Conservation (phyloP, 1,140 invertebrate genomes). For the Drosophila nigrodunni region DNA sequence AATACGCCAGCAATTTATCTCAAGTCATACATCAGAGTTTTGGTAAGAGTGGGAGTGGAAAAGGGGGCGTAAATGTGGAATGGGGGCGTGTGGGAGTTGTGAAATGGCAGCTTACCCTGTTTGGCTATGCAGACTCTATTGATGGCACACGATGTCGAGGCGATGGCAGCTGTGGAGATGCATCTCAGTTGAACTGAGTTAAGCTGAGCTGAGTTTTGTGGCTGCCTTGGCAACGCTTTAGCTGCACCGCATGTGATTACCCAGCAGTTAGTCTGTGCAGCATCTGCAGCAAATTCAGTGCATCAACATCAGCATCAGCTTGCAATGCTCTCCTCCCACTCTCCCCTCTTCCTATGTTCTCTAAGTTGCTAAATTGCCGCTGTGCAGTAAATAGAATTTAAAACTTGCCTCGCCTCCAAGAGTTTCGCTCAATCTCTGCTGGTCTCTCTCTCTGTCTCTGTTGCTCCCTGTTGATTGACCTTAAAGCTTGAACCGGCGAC, state of each 20-base stretch:
- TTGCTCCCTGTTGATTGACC: constrained; percentile 65
- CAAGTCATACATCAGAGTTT: constrained; percentile 61
- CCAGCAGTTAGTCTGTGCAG: constrained; percentile 72
- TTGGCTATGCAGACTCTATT: constrained; percentile 55
- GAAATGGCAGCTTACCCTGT: constrained; percentile 22
- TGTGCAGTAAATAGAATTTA: constrained; percentile 79
- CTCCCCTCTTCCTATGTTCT: neutral
- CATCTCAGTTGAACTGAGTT: constrained; percentile 29
- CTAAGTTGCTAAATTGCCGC: constrained; percentile 73
- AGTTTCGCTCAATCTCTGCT: neutral
- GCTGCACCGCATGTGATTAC: constrained; percentile 80
- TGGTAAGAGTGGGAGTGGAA: constrained; percentile 22
- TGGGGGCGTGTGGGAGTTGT: constrained; percentile 13
- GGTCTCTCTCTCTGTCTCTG: neutral
- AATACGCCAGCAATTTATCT: constrained; percentile 58
- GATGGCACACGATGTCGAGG: constrained; percentile 66
- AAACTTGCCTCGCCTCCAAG: constrained; percentile 48
- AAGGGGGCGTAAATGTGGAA: neutral
- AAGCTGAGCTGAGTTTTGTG: constrained; percentile 28
- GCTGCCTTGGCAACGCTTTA: constrained; percentile 66
- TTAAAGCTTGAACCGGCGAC: constrained; percentile 66
- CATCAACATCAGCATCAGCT: constrained; percentile 62
- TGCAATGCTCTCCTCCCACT: constrained; percentile 1
- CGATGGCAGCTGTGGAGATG: constrained; percentile 38
- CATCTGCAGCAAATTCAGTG: constrained; percentile 45